A percentile compares a stretch with the other conserved stretches of the same genome.
Evolutionary conservation across 2,888 invertebrate genomes (phyloP).

Genomic region (Anarsia innoxiella): DNA sequence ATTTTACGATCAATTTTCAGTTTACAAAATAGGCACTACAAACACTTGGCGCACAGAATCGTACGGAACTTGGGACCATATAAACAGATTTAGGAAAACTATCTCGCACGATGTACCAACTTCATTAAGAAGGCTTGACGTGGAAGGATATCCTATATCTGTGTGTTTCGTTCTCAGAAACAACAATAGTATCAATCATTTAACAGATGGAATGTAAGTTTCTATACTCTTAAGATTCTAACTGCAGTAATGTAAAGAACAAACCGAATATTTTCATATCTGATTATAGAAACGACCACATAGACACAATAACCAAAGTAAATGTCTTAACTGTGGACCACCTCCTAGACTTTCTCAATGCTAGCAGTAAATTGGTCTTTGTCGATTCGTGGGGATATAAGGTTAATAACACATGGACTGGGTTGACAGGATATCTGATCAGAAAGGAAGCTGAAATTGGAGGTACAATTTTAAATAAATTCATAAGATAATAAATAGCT

Average conservation of each 20-base stretch:
- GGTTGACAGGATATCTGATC: constrained; percentile 78
- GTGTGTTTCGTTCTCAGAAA: background rate
- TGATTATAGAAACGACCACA: constrained; percentile 51
- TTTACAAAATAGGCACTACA: background rate
- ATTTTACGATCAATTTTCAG: background rate
- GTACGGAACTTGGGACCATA: background rate
- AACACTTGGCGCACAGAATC: background rate
- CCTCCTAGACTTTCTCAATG: constrained; percentile 73
- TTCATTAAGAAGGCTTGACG: background rate
- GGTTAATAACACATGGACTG: constrained; percentile 76
- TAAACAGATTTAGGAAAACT: background rate
- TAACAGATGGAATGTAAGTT: constrained; percentile 1
- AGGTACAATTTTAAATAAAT: no score
- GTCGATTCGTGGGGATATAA: constrained; percentile 78
- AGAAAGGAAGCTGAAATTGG: constrained; percentile 77
- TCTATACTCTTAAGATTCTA: no score
- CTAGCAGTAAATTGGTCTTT: constrained; percentile 66
- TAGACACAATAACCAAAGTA: constrained; percentile 79
- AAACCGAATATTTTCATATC: no score
- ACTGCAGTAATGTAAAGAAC: no score
- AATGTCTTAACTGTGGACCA: constrained; percentile 76
- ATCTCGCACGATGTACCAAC: background rate
- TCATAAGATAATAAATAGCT: no score
- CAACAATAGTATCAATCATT: background rate
- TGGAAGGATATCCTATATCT: background rate